Evolutionary conservation across 2,113 vertebrate species (phyloP).

Genomic region (Pholis gunnellus): DNA sequence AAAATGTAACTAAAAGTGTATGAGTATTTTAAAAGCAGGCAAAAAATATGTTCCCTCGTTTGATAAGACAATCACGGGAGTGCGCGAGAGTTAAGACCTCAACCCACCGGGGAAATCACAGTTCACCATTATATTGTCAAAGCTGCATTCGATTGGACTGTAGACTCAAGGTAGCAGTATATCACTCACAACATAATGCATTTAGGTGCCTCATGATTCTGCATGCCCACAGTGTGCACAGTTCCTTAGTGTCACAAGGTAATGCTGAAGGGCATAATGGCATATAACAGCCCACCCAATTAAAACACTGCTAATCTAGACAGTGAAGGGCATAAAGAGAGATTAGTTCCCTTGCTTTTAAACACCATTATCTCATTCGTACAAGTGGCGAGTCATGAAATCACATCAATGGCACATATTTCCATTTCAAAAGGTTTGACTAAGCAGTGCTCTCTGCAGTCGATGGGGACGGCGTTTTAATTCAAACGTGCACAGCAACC

Average conservation of each 20-base stretch:
- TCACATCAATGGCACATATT: constrained; percentile 51
- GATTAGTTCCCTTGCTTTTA: constrained; percentile 24
- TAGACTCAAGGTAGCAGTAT: constrained; percentile 16
- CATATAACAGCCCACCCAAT: constrained; percentile 32
- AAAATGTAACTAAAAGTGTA: background rate
- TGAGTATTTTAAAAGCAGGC: constrained; percentile 6
- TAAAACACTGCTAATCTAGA: constrained; percentile 26
- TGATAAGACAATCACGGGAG: constrained; percentile 35
- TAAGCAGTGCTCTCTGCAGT: background rate
- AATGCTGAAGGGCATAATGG: constrained; percentile 10
- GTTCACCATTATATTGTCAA: constrained; percentile 5
- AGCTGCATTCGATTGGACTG: constrained; percentile 16
- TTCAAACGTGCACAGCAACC: constrained; percentile 20
- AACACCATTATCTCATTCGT: constrained; percentile 55
- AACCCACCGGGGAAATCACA: constrained; percentile 25
- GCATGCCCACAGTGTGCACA: constrained; percentile 14
- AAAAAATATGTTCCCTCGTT: constrained; percentile 10
- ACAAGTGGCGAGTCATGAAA: constrained; percentile 30
- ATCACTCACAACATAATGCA: constrained; percentile 16
- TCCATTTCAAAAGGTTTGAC: constrained; percentile 53
- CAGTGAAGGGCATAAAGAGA: constrained; percentile 23
- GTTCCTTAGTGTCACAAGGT: background rate
- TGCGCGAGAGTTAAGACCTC: constrained; percentile 18
- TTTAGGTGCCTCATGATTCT: constrained; percentile 28
- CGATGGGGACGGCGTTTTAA: constrained; percentile 22